phyloP scores from a whole-genome alignment of 2,113 vertebrate species.

The Actinemys pallida region DNA sequence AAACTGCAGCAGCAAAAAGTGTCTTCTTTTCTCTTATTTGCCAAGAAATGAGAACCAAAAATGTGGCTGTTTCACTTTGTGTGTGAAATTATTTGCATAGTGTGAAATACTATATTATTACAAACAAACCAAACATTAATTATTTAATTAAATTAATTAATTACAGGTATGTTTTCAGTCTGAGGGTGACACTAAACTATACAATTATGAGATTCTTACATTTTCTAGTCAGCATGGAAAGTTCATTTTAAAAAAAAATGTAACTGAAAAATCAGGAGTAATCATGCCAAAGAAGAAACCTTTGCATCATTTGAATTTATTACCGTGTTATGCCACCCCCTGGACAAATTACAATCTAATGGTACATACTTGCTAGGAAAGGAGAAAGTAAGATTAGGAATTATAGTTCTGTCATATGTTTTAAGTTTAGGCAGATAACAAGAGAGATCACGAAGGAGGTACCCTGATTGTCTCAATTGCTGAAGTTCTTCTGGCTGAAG shows the following conservation, averaged over 20 bases:
- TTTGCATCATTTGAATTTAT: not conserved
- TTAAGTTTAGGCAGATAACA: not conserved
- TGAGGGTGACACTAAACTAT: not conserved
- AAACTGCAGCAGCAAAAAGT: not conserved
- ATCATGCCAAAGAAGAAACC: not conserved
- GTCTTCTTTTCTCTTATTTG: not conserved
- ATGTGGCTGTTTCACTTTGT: not conserved
- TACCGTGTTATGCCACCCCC: not conserved
- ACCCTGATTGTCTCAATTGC: not conserved
- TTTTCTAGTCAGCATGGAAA: not conserved
- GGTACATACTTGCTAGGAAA: not conserved
- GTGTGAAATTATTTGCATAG: not conserved
- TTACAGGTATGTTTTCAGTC: not conserved
- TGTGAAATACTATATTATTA: not conserved
- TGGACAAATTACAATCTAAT: not conserved
- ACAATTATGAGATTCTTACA: not conserved
- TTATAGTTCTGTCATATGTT: not conserved
- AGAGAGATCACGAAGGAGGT: not conserved
- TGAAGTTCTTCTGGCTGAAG: too few species aligned
- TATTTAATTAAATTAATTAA: too few species aligned
- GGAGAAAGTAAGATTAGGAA: not conserved
- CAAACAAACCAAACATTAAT: not conserved
- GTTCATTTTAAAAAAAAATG: not conserved
- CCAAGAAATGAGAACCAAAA: not conserved
- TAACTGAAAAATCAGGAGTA: not conserved